These are phyloP conservation scores for Ginglymostoma cirratum DNA, from an alignment of 2,113 vertebrate genomes.

Conservation along the genomic window DNA sequence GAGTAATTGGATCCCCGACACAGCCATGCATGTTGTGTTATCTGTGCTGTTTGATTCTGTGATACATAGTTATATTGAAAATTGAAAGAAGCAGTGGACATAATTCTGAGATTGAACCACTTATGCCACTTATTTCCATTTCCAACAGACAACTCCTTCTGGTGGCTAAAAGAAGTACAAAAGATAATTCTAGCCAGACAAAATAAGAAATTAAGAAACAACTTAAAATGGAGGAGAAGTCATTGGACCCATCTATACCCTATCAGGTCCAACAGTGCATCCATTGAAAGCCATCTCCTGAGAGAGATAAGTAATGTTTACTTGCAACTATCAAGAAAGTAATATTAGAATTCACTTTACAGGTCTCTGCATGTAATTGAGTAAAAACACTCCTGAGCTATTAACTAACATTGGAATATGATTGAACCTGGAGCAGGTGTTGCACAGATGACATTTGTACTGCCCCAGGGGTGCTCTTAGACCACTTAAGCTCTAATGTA, in stretches of 20 bases:
- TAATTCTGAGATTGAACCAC: neutral
- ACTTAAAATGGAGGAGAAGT: neutral
- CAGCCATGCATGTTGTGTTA: neutral
- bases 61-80: neutral
- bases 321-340: neutral
- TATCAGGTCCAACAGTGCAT: neutral
- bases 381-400: neutral
- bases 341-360: neutral
- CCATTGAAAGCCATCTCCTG: neutral
- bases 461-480: neutral
- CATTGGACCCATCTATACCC: neutral
- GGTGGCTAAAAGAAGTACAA: neutral
- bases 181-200: neutral
- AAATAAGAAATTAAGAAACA: neutral
- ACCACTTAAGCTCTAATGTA: neutral
- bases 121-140: neutral
- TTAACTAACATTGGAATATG: neutral
- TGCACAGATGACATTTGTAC: neutral
- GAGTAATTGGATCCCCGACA: neutral
- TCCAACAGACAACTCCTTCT: neutral
- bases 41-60: neutral
- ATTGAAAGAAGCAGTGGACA: neutral
- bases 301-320: neutral
- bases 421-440: neutral
- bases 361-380: neutral